These are phyloP conservation scores for Cryptoblepharus egeriae DNA, from an alignment of 2,797 vertebrate species.

Conservation along the genomic window DNA sequence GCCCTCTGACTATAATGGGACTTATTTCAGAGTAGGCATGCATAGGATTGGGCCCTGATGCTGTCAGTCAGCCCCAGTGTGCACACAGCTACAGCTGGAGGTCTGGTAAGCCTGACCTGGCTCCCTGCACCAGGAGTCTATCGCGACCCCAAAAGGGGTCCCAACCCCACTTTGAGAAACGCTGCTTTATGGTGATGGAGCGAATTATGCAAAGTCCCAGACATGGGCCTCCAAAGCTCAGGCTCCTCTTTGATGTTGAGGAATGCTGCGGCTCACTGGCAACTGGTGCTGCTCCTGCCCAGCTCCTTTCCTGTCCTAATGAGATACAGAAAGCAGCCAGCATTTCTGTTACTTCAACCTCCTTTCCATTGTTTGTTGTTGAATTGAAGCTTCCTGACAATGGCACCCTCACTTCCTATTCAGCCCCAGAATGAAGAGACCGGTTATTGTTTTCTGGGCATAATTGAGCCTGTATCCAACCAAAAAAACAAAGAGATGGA, in stretches of 20 bases:
- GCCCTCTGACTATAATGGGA: too few species aligned
- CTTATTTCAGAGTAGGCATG: too few species aligned
- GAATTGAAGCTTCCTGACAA: constrained; percentile 61
- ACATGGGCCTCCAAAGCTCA: neutral
- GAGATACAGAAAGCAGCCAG: constrained; percentile 36
- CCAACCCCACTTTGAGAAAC: too few species aligned
- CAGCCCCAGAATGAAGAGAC: constrained; percentile 67
- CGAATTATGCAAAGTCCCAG: neutral
- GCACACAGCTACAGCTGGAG: too few species aligned
- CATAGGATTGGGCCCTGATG: too few species aligned
- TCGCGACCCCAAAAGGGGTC: too few species aligned
- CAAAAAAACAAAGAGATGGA: constrained; percentile 50
- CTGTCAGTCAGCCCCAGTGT: too few species aligned
- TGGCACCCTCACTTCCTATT: constrained; percentile 70
- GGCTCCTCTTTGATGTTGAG: neutral
- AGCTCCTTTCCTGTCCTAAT: too few species aligned
- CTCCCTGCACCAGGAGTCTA: too few species aligned
- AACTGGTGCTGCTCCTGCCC: rapidly evolving
- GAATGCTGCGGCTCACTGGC: too few species aligned
- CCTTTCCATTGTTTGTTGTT: constrained; percentile 45
- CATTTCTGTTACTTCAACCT: constrained; percentile 62
- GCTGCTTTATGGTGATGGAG: too few species aligned
- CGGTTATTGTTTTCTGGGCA: constrained; percentile 64
- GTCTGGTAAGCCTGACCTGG: too few species aligned
- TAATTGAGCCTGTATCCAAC: constrained; percentile 73